Conservation (phyloP, 2,888 invertebrate genomes). For the Julus scanicus region DNA sequence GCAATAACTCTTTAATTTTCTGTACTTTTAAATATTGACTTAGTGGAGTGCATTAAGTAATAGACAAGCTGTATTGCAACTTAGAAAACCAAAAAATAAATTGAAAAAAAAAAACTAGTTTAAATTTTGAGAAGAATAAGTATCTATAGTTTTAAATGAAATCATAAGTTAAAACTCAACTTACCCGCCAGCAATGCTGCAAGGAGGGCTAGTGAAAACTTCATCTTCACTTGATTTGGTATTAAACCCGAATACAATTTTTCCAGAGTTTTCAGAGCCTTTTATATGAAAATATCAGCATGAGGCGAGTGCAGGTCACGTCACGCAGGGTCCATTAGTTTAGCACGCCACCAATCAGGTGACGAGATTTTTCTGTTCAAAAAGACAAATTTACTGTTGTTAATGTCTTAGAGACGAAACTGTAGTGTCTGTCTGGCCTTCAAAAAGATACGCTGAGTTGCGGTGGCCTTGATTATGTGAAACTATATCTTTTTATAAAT, state of each 20-base stretch:
- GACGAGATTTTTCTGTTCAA: slow-evolving; percentile 2
- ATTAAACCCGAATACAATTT: slow-evolving; percentile 44
- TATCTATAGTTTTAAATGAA: neutral
- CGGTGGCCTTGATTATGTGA: neutral
- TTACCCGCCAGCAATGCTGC: slow-evolving; percentile 55
- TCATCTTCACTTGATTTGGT: slow-evolving; percentile 46
- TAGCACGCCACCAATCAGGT: slow-evolving; percentile 17
- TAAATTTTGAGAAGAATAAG: neutral
- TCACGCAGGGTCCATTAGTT: neutral
- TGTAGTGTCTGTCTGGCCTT: slow-evolving; percentile 26
- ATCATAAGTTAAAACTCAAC: neutral
- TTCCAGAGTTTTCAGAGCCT: slow-evolving; percentile 34
- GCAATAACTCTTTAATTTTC: too few relatives aligned
- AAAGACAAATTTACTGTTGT: neutral
- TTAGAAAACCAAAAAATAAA: neutral
- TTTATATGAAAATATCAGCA: slow-evolving; percentile 34
- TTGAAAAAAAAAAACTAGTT: neutral
- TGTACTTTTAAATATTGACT: too few relatives aligned
- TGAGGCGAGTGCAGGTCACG: neutral
- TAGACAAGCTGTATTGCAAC: neutral
- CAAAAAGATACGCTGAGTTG: neutral
- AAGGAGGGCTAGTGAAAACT: slow-evolving; percentile 51
- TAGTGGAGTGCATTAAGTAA: neutral
- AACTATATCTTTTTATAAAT: slow-evolving; percentile 10
- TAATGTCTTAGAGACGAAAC: slow-evolving; percentile 31